Base-by-base conservation (phyloP, 1,140 invertebrate species). In the Nephotettix cincticeps region DNA sequence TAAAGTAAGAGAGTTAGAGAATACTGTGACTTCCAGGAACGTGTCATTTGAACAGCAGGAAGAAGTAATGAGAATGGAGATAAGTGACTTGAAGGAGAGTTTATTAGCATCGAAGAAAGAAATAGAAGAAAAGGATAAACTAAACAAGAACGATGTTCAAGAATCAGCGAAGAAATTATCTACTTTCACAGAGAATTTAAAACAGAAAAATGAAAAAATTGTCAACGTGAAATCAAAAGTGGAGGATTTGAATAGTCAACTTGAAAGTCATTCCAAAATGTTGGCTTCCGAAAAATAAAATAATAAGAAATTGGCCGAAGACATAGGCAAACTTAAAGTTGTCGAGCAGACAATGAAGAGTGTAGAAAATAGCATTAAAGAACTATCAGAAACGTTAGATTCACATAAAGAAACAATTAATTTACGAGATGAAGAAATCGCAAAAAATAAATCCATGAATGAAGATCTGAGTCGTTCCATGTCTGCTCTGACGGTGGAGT, bases 171-270 rank as follows among this genome's bases (percentile, higher is more conserved):
- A 83, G 1, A 82, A 84, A 78, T 80, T 88, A 23, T 72, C 79
- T 65, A 80, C 83, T 51, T 80, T 85, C 29, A 83, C 81, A 58
- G 79, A 81, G 72, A 81, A 86, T 71, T 79, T 86, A n/a, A 83
- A 79, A 71, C 81, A 82, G 76, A 81, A 82, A 25, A 78, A 78
- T 67, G 81, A 83, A 72, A 79, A 78, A 61, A 79, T 74, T 68
- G 73, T 78, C 63, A 77, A 78, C 40, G 78, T 80, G 45, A 73
- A 80, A 36, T 6, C 4, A 3, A 81, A 79, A 73, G 72, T 74
- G 25, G 78, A 79, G 70, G 73, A 73, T 3, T 79, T 83, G 6
- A 75, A 79, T 9, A 73, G 80, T 23, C 76, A 80, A 32, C 23
- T 36, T 36, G 32, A 32, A 25, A 30, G 1, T 32, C 63, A 65